These are phyloP conservation scores for Phrynocephalus versicolor DNA, from an alignment of 2,113 vertebrate species.

Conservation along the genomic window DNA sequence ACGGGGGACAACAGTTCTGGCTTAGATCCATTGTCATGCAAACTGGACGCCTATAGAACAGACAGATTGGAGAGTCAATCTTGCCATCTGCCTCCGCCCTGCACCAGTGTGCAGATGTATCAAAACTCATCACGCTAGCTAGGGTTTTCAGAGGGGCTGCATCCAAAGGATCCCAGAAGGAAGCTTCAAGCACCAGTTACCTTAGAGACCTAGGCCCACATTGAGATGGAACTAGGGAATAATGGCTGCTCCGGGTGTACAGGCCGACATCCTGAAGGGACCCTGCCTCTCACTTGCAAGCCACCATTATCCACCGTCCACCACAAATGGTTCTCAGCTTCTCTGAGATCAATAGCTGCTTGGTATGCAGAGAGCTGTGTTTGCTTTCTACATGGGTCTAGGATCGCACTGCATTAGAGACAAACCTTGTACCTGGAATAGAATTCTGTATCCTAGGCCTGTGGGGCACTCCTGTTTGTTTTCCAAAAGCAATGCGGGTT, in stretches of 20 bases:
- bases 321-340: slow-evolving; percentile 9
- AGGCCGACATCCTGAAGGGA: not conserved
- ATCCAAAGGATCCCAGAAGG: not conserved
- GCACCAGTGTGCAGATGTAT: not conserved
- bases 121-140: not conserved
- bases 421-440: not conserved
- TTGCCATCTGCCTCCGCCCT: not conserved
- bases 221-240: not conserved
- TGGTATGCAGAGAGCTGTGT: slow-evolving; percentile 5
- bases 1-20: not conserved
- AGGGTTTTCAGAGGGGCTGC: not conserved
- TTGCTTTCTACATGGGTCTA: not conserved
- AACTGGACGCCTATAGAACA: not conserved
- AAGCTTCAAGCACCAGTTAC: not conserved
- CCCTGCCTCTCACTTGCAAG: not conserved
- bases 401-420: not conserved
- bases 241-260: slow-evolving; percentile 1
- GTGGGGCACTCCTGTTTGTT: not conserved
- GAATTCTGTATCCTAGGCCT: not conserved
- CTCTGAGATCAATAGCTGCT: slow-evolving; percentile 14
- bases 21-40: not conserved
- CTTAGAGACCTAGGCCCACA: not conserved
- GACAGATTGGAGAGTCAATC: not conserved
- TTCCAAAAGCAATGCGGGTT: not conserved
- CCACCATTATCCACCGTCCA: not conserved